Conservation (phyloP, 2,888 invertebrate species). For the Acrobasis suavella region DNA sequence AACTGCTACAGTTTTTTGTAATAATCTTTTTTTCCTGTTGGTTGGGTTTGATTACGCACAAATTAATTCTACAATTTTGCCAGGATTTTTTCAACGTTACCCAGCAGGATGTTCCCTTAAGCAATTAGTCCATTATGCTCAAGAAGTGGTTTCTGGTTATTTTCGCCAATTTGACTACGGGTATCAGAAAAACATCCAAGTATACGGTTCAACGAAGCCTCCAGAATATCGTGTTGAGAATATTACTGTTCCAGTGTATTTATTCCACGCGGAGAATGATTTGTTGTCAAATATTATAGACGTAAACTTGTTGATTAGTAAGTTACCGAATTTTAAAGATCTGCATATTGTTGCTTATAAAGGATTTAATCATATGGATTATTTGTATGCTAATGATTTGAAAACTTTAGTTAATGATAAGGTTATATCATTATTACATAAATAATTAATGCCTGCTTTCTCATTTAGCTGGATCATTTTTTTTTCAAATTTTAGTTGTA, state of each 20-base stretch:
- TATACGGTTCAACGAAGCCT: constrained; percentile 34
- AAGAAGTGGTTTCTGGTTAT: constrained; percentile 34
- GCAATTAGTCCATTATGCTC: constrained; percentile 55
- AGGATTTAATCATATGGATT: constrained; percentile 44
- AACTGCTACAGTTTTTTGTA: constrained; percentile 9
- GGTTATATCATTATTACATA: background rate
- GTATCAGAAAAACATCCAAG: constrained; percentile 30
- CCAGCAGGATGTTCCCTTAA: constrained; percentile 67
- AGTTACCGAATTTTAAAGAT: constrained; percentile 37
- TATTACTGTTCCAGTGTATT: constrained; percentile 36
- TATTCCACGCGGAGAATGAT: constrained; percentile 41
- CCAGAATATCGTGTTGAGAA: constrained; percentile 38
- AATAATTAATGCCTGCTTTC: too few relatives aligned
- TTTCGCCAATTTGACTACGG: constrained; percentile 45
- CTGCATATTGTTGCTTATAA: constrained; percentile 32
- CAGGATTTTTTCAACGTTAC: constrained; percentile 34
- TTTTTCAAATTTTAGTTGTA: too few relatives aligned
- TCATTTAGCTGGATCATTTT: too few relatives aligned
- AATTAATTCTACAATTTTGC: constrained; percentile 32
- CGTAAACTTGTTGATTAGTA: constrained; percentile 31
- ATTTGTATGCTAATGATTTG: too few relatives aligned
- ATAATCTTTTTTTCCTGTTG: constrained; percentile 10
- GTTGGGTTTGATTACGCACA: constrained; percentile 41
- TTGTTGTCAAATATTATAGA: constrained; percentile 36
- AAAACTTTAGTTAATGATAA: constrained; percentile 33